Conservation (phyloP, 2,888 invertebrate species). For the Embidobia sp. region DNA sequence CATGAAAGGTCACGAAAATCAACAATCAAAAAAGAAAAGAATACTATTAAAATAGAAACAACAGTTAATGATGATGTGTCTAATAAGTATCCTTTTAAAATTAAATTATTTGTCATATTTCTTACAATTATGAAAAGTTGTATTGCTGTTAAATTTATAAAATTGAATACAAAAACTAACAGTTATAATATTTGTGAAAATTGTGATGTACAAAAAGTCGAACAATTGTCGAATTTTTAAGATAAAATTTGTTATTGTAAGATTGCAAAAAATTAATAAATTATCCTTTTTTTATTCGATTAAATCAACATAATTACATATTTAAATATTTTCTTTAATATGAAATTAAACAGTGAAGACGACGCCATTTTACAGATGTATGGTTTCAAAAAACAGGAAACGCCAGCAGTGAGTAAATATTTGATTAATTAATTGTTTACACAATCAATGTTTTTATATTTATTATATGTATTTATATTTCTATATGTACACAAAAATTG, state of each 20-base stretch:
- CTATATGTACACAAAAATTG: background rate
- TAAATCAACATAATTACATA: too few species aligned
- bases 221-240: too few species aligned
- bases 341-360: conserved; percentile 63
- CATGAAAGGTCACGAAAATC: conserved; percentile 39
- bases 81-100: conserved; percentile 71
- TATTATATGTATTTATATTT: background rate
- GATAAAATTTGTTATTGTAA: too few species aligned
- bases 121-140: too few species aligned
- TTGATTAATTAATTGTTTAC: conserved; percentile 1
- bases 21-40: conserved; percentile 45
- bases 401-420: conserved; percentile 69
- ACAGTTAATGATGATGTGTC: background rate
- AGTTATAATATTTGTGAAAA: too few species aligned
- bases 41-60: conserved; percentile 8
- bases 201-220: too few species aligned
- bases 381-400: conserved; percentile 62
- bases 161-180: too few species aligned
- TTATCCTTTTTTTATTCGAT: too few species aligned
- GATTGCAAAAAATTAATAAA: too few species aligned
- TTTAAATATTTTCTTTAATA: too few species aligned
- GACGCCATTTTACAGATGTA: conserved; percentile 73
- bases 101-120: too few species aligned
- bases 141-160: too few species aligned
- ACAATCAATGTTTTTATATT: conserved; percentile 41